Evolutionary conservation across 2,888 invertebrate genomes (phyloP), one percentile per base, ranked within the genome.

Genomic region (Drosophila eohydei): DNA sequence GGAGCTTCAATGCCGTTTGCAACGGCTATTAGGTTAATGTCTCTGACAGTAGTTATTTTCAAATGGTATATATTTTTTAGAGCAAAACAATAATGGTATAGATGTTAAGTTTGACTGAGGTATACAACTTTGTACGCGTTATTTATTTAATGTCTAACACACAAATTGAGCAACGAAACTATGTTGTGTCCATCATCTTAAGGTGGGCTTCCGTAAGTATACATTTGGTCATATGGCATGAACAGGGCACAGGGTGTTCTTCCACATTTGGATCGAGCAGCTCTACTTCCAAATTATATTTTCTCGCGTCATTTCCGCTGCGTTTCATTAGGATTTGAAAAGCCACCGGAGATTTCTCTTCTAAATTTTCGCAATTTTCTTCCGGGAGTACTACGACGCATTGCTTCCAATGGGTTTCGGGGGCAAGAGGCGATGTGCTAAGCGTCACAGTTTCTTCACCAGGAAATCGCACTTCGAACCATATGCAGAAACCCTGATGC

Each of bases 351-450:
- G 95, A 95, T 0, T 94, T 94, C 46, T 77, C 79, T 5, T 91
- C 92, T 2, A 92, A 80, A 21, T 77, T 83, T 92, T 92, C 89
- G 92, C 95, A 55, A 95, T 94, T 66, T 62, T 94, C 94, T 26
- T 94, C 92, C 0, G 97, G 97, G 50, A 98, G 92, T 2, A 97
- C 94, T 75, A 98, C 95, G 0, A 98, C 94, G 0, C 98, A 98
- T 92, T 98, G 98, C 91, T 98, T 97, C 98, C 98, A 98, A 94
- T 98, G 98, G 0, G 98, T 98, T 28, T 95, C 94, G 0, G 94
- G 94, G 0, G 94, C 93, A 43, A 94, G 93, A 3, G 98, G 98
- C 1, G 97, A 95, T 0, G 98, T 98, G 57, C 96, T 96, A 85
- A 98, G 95, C 4, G 94, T 93, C 7, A 97, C 94, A 14, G 94